Evolutionary conservation across 2,113 vertebrate species (phyloP).

Genomic region (Tiliqua scincoides): DNA sequence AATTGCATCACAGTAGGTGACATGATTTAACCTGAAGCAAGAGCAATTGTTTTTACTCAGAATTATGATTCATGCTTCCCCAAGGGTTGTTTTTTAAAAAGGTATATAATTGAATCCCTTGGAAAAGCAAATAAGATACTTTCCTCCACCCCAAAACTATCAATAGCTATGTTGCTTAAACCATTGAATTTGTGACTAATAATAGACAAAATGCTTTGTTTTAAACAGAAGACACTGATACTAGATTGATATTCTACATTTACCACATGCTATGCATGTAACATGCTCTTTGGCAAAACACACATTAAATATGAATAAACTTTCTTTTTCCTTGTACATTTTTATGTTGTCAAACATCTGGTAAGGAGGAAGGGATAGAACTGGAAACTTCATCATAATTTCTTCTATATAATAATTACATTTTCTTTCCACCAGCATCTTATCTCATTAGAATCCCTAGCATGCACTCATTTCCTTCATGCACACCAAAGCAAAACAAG

Average conservation of each 20-base stretch:
- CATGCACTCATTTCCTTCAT: conserved; percentile 32
- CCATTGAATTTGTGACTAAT: conserved; percentile 4
- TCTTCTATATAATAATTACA: background rate
- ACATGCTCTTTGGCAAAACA: conserved; percentile 41
- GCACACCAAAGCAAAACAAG: conserved; percentile 53
- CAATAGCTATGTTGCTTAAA: background rate
- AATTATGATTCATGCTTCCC: conserved; percentile 38
- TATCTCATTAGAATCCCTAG: conserved; percentile 55
- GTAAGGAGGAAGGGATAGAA: conserved; percentile 15
- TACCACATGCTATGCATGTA: conserved; percentile 44
- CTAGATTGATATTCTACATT: conserved; percentile 41
- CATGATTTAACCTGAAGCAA: conserved; percentile 67
- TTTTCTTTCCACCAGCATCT: conserved; percentile 5
- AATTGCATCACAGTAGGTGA: conserved; percentile 68
- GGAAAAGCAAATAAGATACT: background rate
- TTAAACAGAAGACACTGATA: conserved; percentile 27
- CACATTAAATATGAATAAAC: conserved; percentile 37
- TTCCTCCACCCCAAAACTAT: background rate
- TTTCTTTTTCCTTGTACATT: conserved; percentile 29
- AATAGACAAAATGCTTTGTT: conserved; percentile 15
- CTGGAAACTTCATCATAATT: conserved; percentile 25
- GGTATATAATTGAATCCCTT: conserved; percentile 34
- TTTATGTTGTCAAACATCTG: conserved; percentile 40
- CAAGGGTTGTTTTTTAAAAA: conserved; percentile 1
- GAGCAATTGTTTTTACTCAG: conserved; percentile 61